Evolutionary conservation across 1,140 invertebrate genomes (phyloP), one percentile per base, ranked within the genome.

Genomic region (Drosophila nannoptera): DNA sequence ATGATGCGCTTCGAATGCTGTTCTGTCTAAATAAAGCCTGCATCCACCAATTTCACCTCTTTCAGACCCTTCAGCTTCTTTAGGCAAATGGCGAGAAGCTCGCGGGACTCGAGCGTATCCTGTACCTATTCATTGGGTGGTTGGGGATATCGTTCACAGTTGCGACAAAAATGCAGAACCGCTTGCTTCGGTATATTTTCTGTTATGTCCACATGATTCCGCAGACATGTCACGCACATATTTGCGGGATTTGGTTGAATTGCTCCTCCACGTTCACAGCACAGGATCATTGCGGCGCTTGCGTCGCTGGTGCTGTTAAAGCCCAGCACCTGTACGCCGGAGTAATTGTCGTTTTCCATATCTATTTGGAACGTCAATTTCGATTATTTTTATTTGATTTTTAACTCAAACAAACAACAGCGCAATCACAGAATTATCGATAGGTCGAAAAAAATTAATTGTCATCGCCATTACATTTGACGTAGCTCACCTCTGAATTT

Each of bases 1-100:
- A 99, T 99, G 31, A 99, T 94, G 66, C 98, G 92, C 90, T 97
- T 98, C 0, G 98, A 99, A 92, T 99, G 98, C 60, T 98, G 97
- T 88, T 99, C 99, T 35, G 98, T 99, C 98, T 98, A 99, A 4
- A 99, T 92, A 91, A 99, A 99, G 5, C 94, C 94, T 53, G 99
- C 98, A 93, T 99, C 98, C 45, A 99, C 92, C 5, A 99, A 90
- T 88, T 95, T 96, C 0, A 98, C 95, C 89, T 95, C 94, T 76
- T 95, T 96, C 0, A 99, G 91, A 4, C 97, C 97, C 91, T 98
- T 99, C 0, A 99, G 90, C 87, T 95, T 97, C 88, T 99, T 98
- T 4, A 99, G 90, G 87, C 98, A 99, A 3, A 99, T 88, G 0
- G 95, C 92, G 2, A 99, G 90, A 0, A 99, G 91, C 90, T 99